Evolutionary conservation across 2,113 vertebrate genomes (phyloP).

Genomic region (Nematolebias whitei): DNA sequence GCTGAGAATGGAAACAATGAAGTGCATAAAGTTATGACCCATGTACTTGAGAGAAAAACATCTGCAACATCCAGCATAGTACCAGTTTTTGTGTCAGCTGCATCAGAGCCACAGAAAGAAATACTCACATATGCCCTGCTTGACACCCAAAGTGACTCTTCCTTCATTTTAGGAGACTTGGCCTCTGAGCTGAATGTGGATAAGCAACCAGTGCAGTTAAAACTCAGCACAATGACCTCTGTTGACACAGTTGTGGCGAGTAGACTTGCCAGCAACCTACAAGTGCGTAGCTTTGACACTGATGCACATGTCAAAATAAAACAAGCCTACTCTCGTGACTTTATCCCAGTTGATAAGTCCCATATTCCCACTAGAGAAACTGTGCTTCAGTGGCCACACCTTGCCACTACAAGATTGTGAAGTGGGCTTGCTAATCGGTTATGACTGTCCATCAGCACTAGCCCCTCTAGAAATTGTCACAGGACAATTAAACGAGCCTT

Average conservation of each 20-base stretch:
- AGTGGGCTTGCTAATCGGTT: not conserved
- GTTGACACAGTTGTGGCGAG: not conserved
- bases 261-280: not conserved
- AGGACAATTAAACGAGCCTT: not conserved
- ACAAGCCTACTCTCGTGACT: not conserved
- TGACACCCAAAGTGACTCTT: not conserved
- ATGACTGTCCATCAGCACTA: not conserved
- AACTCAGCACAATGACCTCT: not conserved
- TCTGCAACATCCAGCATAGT: slow-evolving; percentile 1
- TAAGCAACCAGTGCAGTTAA: not conserved
- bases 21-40: not conserved
- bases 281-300: not conserved
- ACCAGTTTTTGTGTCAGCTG: not conserved
- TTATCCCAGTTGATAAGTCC: slow-evolving; percentile 1
- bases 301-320: not conserved
- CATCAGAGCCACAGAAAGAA: not conserved
- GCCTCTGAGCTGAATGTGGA: not conserved
- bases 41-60: too few species aligned
- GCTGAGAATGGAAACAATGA: not conserved
- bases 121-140: not conserved
- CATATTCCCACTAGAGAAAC: not conserved
- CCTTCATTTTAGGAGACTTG: not conserved
- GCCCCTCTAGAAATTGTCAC: not conserved
- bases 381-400: not conserved
- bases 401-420: not conserved